Base-by-base conservation (phyloP, 2,888 invertebrate species). In the Lasiommata megera region DNA sequence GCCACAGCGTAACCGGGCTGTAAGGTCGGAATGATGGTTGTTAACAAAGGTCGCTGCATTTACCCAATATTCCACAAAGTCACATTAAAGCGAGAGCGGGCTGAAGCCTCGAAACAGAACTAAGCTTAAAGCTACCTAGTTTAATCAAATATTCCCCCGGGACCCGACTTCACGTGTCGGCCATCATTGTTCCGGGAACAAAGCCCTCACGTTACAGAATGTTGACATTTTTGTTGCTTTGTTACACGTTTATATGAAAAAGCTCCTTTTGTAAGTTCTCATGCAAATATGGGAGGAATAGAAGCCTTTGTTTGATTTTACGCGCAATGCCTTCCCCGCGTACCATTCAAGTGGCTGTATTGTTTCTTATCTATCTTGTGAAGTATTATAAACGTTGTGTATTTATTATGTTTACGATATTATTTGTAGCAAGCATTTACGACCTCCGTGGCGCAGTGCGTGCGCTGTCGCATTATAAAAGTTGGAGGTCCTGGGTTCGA, bases 171-270 rank as follows among this genome's bases (percentile, higher is more conserved):
- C 44, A 56, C 48, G 38, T 53, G 62, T 58, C 57, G 60, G 40
- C 54, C 60, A 56, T 63, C 67, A 68, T 72, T 70, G 72, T 73
- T 68, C 61, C 56, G 62, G 60, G 54, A 67, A 74, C 71, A 71
- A 68, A 68, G 66, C 64, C 23, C 56, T 62, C 63, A 59, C 69
- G 71, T 73, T 77, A 73, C 73, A 76, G 31, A 14, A 46, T 82
- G 84, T 84, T 82, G 80, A 80, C 81, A 82, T 84, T 84, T 85
- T 82, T 83, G 82, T 83, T 77, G 80, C 78, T 72, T 77, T 73
- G 77, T 79, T 75, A 74, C 70, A 71, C 76, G 77, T 83, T 82
- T 85, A 82, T 85, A 73, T 74, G 74, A 66, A 73, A 78, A 77
- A 70, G 69, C 73, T 75, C 73, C 79, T 78, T 79, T 80, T 77